Percentiles rank a stretch among this genome's conserved stretches.
Conservation (phyloP, 2,888 invertebrate species). For the Lumbricus terrestris region DNA sequence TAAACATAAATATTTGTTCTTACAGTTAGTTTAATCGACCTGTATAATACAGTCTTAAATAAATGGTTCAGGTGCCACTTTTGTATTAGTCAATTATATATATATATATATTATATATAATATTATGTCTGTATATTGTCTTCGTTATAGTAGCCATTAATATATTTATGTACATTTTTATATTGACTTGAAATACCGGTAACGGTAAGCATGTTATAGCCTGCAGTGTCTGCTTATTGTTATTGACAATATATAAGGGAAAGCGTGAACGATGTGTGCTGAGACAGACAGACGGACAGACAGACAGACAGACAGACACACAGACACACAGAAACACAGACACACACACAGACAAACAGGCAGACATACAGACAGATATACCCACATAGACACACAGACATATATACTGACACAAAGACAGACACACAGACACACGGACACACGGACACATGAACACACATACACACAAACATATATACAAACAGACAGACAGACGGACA, state of each 20-base stretch:
- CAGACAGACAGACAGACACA: neutral
- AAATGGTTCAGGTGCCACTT: neutral
- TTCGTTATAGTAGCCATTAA: neutral
- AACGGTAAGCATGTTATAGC: neutral
- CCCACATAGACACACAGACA: too few relatives aligned
- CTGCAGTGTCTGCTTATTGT: neutral
- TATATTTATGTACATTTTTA: neutral
- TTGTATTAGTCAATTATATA: neutral
- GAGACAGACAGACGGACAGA: neutral
- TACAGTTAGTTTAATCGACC: neutral
- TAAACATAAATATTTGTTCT: neutral
- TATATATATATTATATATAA: slow-evolving; percentile 14
- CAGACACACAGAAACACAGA: neutral
- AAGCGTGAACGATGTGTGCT: neutral
- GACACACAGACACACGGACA: too few relatives aligned
- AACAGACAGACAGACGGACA: too few relatives aligned
- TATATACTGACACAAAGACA: too few relatives aligned
- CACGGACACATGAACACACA: too few relatives aligned
- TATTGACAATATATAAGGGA: neutral
- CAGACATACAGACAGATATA: neutral
- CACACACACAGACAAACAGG: too few relatives aligned
- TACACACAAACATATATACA: too few relatives aligned
- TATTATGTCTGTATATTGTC: neutral
- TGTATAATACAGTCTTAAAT: neutral
- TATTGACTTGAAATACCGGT: neutral